Evolutionary conservation across 2,888 invertebrate species (phyloP).

Genomic region (Synergus itoensis): DNA sequence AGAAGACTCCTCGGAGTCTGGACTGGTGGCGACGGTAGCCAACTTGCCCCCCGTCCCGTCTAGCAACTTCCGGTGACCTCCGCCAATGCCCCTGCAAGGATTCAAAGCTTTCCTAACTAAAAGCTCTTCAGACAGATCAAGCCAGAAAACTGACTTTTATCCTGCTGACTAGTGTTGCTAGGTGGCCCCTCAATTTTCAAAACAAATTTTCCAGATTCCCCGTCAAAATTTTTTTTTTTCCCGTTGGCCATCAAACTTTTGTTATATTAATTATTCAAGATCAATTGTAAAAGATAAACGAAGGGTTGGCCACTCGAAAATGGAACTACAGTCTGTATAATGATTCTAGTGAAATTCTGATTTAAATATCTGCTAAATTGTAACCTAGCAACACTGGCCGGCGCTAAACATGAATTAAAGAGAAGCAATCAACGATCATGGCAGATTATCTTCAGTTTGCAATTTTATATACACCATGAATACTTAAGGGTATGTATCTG

Average conservation of each 20-base stretch:
- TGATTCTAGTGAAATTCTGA: neutral
- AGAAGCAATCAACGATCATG: conserved; percentile 30
- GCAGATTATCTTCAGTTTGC: neutral
- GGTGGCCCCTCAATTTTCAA: neutral
- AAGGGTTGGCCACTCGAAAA: neutral
- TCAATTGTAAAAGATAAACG: too few species aligned
- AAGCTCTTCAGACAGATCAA: conserved; percentile 48
- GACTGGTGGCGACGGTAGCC: conserved; percentile 80
- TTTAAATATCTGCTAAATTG: neutral
- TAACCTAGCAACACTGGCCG: conserved; percentile 17
- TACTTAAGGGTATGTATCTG: neutral
- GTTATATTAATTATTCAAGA: too few species aligned
- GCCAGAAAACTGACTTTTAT: conserved; percentile 18
- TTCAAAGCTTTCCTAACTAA: conserved; percentile 58
- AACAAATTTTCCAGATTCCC: neutral
- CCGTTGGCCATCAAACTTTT: too few species aligned
- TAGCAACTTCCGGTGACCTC: conserved; percentile 79
- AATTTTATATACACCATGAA: neutral
- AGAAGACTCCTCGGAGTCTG: conserved; percentile 79
- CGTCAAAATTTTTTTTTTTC: too few species aligned
- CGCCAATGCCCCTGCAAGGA: conserved; percentile 79
- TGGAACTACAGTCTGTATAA: neutral
- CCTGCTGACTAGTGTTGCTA: conserved; percentile 20
- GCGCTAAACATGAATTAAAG: neutral
- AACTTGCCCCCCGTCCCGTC: conserved; percentile 79